Evolutionary conservation across 64 coral and sea anemone genomes (phyloP).

Genomic region (Trachythela sp.): DNA sequence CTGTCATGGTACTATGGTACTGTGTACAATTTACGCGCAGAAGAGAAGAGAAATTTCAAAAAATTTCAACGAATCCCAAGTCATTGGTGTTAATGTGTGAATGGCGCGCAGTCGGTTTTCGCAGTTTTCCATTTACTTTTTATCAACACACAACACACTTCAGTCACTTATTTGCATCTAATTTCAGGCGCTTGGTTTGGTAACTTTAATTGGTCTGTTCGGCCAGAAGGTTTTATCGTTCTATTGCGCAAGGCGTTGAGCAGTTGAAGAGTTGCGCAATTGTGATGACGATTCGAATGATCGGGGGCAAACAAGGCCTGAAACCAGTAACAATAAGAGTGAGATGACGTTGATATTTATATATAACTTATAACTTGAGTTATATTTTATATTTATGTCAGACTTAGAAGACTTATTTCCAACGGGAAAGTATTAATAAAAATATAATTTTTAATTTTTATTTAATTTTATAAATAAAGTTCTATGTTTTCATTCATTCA

Average conservation of each 20-base stretch:
- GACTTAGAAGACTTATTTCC: too few relatives aligned
- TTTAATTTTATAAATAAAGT: too few relatives aligned
- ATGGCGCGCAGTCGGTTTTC: constrained; percentile 41
- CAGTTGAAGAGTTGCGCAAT: background rate
- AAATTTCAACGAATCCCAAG: constrained; percentile 56
- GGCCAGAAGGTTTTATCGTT: background rate
- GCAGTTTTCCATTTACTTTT: constrained; percentile 23
- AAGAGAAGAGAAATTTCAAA: constrained; percentile 44
- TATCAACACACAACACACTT: constrained; percentile 34
- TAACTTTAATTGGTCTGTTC: background rate
- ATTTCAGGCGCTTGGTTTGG: background rate
- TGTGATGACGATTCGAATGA: background rate
- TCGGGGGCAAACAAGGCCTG: too few relatives aligned
- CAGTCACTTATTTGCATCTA: background rate
- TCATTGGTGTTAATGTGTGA: constrained; percentile 41
- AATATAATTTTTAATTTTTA: too few relatives aligned
- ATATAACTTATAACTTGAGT: too few relatives aligned
- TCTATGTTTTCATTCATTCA: too few relatives aligned
- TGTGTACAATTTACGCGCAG: constrained; percentile 40
- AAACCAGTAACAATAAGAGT: too few relatives aligned
- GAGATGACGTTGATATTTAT: too few relatives aligned
- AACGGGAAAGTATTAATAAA: too few relatives aligned
- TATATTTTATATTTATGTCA: too few relatives aligned
- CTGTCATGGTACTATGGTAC: constrained; percentile 34
- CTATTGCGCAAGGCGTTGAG: too few relatives aligned